Conservation (phyloP, 2,113 vertebrate species). For the Anolis carolinensis region DNA sequence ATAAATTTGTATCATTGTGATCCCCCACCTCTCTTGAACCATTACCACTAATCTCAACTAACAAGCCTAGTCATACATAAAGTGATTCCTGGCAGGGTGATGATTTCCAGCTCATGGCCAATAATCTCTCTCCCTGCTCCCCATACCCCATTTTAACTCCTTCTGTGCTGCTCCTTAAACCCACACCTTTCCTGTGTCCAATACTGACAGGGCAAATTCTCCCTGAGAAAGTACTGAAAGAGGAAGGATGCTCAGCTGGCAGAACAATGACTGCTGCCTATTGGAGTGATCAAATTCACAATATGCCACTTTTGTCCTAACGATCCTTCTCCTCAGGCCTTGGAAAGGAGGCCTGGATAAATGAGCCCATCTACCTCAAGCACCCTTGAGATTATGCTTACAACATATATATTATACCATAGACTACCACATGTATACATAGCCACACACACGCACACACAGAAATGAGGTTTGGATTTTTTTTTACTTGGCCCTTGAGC, state of each 20-base stretch:
- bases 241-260: conserved; percentile 13
- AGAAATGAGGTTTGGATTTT: neutral
- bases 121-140: neutral
- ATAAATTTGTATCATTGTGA: conserved; percentile 27
- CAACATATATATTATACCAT: neutral
- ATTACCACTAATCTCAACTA: neutral
- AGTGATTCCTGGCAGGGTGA: neutral
- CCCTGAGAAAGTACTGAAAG: conserved; percentile 18
- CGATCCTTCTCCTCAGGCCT: neutral
- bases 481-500: neutral
- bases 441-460: no score
- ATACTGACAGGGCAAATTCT: conserved; percentile 1
- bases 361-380: neutral
- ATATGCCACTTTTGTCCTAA: neutral
- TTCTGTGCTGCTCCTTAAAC: neutral
- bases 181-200: neutral
- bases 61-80: neutral
- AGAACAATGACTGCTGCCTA: neutral
- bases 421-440: neutral
- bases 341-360: neutral
- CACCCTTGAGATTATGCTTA: neutral
- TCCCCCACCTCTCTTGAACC: no score
- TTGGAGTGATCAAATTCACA: neutral
- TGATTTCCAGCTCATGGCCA: conserved; percentile 31
- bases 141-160: conserved; percentile 23